A percentile compares a stretch with the other conserved stretches of the same genome.
Evolutionary conservation across 2,113 vertebrate species (phyloP).

Genomic region (Chionis minor): DNA sequence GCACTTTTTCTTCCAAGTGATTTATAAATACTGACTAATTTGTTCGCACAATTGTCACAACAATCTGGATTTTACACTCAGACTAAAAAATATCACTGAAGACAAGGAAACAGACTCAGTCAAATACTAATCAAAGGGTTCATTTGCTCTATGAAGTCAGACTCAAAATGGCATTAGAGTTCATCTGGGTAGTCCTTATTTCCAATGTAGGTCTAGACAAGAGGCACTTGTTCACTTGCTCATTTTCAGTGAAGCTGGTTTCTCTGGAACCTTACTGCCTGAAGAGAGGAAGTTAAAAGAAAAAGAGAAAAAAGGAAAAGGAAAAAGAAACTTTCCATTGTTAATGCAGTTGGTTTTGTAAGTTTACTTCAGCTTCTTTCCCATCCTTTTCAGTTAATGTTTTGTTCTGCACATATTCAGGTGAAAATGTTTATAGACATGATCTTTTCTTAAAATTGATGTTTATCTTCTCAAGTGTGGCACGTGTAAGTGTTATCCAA

Average conservation of each 20-base stretch:
- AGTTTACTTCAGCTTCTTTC: not conserved
- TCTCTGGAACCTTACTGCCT: slow-evolving; percentile 9
- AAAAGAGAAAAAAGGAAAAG: not conserved
- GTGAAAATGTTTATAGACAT: not conserved
- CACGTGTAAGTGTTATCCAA: not conserved
- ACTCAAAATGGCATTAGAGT: not conserved
- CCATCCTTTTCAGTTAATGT: not conserved
- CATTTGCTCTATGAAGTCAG: slow-evolving; percentile 2
- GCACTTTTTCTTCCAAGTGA: slow-evolving; percentile 21
- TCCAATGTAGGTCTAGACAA: not conserved
- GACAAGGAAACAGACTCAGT: not conserved
- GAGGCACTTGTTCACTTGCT: not conserved
- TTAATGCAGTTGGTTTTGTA: not conserved
- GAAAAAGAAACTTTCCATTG: not conserved
- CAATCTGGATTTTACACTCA: slow-evolving; percentile 8
- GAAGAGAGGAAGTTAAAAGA: not conserved
- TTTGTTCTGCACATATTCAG: not conserved
- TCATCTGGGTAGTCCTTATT: not conserved
- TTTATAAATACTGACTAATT: slow-evolving; percentile 30
- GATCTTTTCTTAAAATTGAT: not conserved
- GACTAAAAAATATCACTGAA: not conserved
- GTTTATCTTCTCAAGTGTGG: not conserved
- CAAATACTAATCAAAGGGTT: not conserved
- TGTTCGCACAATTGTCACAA: slow-evolving; percentile 41
- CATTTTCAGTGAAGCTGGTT: not conserved